These are phyloP conservation scores for Acanthornis magna DNA, from an alignment of 2,797 vertebrate genomes.

Conservation along the genomic window DNA sequence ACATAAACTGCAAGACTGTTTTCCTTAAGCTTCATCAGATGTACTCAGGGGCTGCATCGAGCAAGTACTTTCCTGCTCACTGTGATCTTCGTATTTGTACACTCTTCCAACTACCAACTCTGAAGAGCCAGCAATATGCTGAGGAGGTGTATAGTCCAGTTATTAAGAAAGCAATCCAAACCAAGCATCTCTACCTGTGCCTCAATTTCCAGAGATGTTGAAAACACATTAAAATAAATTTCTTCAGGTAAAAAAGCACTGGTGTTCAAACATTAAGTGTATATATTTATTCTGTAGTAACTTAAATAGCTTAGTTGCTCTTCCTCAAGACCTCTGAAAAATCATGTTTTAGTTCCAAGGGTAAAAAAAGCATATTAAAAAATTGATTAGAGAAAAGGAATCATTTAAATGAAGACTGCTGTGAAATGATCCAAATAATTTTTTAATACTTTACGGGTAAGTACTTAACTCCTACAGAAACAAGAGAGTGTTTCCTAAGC, in stretches of 20 bases:
- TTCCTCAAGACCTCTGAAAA: neutral
- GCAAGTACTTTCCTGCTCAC: neutral
- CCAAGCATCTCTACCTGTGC: fast-evolving
- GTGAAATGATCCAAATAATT: neutral
- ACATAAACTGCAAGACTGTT: neutral
- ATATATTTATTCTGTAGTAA: neutral
- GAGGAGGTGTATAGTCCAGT: fast-evolving
- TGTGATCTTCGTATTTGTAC: neutral
- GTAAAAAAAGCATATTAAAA: neutral
- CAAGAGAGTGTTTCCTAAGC: neutral
- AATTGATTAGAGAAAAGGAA: neutral
- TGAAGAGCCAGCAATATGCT: neutral
- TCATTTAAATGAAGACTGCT: neutral
- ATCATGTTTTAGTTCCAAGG: neutral
- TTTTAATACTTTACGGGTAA: neutral
- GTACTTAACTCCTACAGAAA: neutral
- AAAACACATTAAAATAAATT: neutral
- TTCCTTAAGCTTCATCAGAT: neutral
- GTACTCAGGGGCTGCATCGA: neutral
- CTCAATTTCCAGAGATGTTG: neutral
- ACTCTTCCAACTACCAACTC: neutral
- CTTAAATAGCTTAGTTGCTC: neutral
- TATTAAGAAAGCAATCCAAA: neutral
- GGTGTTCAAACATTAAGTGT: neutral
- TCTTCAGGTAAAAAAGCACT: neutral